Conservation (phyloP, 2,797 vertebrate species). For the Tokudaia muenninki region DNA sequence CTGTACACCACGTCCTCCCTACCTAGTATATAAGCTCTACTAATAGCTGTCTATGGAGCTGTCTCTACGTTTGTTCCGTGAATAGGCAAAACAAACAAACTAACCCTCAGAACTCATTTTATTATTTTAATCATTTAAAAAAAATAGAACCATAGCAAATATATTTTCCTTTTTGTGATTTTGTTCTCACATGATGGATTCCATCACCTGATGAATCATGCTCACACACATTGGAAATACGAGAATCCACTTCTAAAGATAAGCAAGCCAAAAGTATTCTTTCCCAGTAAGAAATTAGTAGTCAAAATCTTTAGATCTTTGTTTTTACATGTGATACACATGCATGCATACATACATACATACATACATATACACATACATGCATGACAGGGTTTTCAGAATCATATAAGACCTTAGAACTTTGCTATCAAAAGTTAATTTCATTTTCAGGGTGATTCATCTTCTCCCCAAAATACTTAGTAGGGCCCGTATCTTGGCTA, state of each 20-base stretch:
- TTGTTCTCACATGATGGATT: not conserved
- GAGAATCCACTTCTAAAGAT: not conserved
- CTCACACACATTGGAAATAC: not conserved
- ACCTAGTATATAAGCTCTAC: not conserved
- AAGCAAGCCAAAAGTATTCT: not conserved
- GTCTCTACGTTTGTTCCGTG: not conserved
- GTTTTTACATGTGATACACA: not conserved
- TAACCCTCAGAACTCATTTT: not conserved
- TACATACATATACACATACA: too few relatives aligned
- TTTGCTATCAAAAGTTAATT: conserved; percentile 48
- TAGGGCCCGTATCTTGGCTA: not conserved
- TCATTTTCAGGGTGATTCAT: conserved; percentile 11
- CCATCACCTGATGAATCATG: not conserved
- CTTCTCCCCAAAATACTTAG: not conserved
- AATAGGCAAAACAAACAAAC: not conserved
- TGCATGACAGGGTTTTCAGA: conserved; percentile 40
- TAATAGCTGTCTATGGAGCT: not conserved
- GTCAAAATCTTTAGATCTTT: not conserved
- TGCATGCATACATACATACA: not conserved
- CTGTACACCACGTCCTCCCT: not conserved
- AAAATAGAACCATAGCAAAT: not conserved
- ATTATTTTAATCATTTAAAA: not conserved
- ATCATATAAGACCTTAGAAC: not conserved
- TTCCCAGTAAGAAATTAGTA: conserved; percentile 15
- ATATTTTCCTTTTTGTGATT: not conserved